Percentiles rank a stretch among this genome's conserved stretches.
Conservation (phyloP, 2,888 invertebrate species). For the Iselma pallidipennis region DNA sequence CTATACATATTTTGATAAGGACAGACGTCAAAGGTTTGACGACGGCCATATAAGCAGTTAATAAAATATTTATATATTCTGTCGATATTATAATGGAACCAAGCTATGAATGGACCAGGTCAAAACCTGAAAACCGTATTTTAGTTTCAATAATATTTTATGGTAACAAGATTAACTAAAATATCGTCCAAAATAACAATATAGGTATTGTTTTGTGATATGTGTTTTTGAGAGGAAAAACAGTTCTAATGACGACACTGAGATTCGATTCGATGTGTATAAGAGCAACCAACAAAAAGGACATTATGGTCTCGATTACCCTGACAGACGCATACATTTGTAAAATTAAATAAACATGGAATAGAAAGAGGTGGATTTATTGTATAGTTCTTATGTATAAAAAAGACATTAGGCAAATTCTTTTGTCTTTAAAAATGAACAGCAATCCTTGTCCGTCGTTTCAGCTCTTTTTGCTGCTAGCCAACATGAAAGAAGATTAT, state of each 20-base stretch:
- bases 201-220: too few species aligned
- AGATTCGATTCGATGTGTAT: background rate
- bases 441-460: conserved; percentile 16
- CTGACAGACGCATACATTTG: conserved; percentile 11
- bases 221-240: conserved; percentile 7
- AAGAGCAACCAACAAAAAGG: background rate
- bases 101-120: background rate
- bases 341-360: conserved; percentile 20
- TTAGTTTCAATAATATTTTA: background rate
- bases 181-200: too few species aligned
- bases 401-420: conserved; percentile 26
- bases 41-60: background rate
- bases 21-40: background rate
- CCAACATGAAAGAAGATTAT: conserved; percentile 11
- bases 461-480: conserved; percentile 1
- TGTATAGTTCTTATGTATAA: conserved; percentile 22
- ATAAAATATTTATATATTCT: background rate
- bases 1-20: background rate
- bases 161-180: background rate
- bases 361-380: conserved; percentile 15
- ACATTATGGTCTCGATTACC: conserved; percentile 7
- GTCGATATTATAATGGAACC: background rate
- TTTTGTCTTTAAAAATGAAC: conserved; percentile 22
- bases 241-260: too few species aligned
- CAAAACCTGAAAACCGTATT: background rate